These are phyloP conservation scores for Abramis brama DNA, from an alignment of 2,113 vertebrate genomes.

Conservation along the genomic window DNA sequence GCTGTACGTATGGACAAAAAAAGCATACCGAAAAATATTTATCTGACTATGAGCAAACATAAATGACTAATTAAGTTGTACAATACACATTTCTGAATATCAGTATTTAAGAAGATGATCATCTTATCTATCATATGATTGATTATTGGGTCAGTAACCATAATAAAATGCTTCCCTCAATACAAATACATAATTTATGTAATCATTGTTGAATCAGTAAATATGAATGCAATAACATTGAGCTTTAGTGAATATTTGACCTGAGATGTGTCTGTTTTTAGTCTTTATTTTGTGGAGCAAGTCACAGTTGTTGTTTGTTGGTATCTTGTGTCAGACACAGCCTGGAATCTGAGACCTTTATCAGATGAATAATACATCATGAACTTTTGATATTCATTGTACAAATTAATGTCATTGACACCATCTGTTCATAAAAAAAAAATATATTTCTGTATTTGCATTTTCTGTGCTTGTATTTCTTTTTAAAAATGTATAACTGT, in stretches of 20 bases:
- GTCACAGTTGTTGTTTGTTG: conserved; percentile 5
- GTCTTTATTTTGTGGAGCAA: not conserved
- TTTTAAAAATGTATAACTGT: not conserved
- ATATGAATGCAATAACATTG: not conserved
- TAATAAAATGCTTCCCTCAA: not conserved
- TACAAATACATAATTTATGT: not conserved
- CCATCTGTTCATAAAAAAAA: not conserved
- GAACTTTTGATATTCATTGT: conserved; percentile 33
- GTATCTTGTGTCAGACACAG: conserved; percentile 44
- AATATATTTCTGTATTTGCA: too few relatives aligned
- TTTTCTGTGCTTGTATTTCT: not conserved
- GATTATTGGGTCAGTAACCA: not conserved
- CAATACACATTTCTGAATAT: not conserved
- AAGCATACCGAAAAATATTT: not conserved
- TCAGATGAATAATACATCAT: conserved; percentile 52
- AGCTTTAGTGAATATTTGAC: not conserved
- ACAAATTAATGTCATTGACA: conserved; percentile 5
- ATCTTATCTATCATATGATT: not conserved
- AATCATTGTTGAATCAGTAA: not conserved
- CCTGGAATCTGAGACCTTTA: conserved; percentile 43
- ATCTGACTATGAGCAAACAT: not conserved
- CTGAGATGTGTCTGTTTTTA: not conserved
- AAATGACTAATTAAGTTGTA: not conserved
- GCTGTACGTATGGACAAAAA: not conserved
- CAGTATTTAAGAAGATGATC: not conserved